phyloP scores from a whole-genome alignment of 2,797 vertebrate genomes.

The Syncerus caffer region DNA sequence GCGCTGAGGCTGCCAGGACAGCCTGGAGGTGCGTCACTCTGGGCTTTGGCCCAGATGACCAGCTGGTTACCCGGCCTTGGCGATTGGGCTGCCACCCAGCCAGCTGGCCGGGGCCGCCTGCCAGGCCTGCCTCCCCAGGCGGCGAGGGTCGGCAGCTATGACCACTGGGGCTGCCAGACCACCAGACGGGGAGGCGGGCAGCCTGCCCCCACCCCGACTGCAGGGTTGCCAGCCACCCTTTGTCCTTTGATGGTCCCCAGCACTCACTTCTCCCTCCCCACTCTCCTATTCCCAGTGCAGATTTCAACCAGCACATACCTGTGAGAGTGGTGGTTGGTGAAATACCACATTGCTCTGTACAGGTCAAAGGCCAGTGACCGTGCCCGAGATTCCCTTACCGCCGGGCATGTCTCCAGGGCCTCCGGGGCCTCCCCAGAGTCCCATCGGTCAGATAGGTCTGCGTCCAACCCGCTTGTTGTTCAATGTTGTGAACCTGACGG shows the following conservation, averaged over 20 bases:
- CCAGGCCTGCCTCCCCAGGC: background rate
- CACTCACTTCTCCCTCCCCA: background rate
- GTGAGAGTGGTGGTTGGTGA: background rate
- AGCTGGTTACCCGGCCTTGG: slow-evolving; percentile 22
- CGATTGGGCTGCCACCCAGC: background rate
- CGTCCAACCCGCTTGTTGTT: accelerated
- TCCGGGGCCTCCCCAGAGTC: background rate
- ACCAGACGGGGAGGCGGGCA: accelerated
- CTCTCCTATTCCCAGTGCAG: background rate
- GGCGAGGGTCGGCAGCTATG: background rate
- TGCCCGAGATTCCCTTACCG: background rate
- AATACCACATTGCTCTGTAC: background rate
- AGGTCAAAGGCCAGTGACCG: background rate
- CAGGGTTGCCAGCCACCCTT: background rate
- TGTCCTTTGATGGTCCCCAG: background rate
- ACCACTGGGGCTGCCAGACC: background rate
- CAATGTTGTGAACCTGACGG: background rate
- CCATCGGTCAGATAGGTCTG: background rate
- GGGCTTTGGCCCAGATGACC: background rate
- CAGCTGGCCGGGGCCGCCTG: background rate
- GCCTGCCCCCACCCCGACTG: background rate
- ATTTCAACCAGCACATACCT: accelerated
- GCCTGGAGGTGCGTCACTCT: background rate
- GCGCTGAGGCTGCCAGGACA: background rate
- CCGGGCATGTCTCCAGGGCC: background rate